Base-by-base conservation (phyloP, 2,113 vertebrate genomes). In the Amazona vittata region DNA sequence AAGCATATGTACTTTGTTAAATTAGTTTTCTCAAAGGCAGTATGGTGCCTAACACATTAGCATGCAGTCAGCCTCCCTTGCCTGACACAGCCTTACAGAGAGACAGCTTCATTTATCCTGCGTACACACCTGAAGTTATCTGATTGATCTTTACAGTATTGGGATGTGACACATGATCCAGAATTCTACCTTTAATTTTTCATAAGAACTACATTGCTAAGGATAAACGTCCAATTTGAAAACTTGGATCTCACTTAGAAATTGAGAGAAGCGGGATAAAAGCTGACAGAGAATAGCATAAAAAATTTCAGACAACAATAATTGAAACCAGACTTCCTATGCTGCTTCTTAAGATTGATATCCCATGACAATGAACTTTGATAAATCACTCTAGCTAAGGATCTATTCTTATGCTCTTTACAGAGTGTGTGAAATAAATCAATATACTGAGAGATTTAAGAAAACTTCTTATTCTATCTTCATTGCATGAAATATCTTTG, bases 381-480 rank as follows among this genome's bases (percentile, higher is more conserved):
- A 90, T 77, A 93, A 90, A 90, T 85, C 55, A 0, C 67, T 93
- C 60, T 86, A 88, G 41, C 52, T 86, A 44, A 83, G 65, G 39
- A 81, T 93, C 71, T 96, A 80, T 93, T 94, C 94, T 93, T 96
- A 88, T 59, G 49, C 74, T 88, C n/a, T 94, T 95, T 95, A 59
- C 26, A 95, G 17, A 67, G 44, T 25, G 15, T 31, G 29, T 70
- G 57, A 85, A 91, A 93, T 87, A 94, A 94, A 90, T 90, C 75
- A 94, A 41, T 93, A 80, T 43, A 74, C 79, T 87, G 94, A 79
- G 47, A 95, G 98, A 95, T 86, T 94, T 97, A 96, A 97, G 95
- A 96, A 97, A 86, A 70, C 68, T 91, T 94, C 92, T 97, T 39
- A 85, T 82, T 87, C 83, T 95, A 65, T 91, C 60, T 89, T 74